Conservation (phyloP, 2,797 vertebrate genomes). For the Alauda arvensis region DNA sequence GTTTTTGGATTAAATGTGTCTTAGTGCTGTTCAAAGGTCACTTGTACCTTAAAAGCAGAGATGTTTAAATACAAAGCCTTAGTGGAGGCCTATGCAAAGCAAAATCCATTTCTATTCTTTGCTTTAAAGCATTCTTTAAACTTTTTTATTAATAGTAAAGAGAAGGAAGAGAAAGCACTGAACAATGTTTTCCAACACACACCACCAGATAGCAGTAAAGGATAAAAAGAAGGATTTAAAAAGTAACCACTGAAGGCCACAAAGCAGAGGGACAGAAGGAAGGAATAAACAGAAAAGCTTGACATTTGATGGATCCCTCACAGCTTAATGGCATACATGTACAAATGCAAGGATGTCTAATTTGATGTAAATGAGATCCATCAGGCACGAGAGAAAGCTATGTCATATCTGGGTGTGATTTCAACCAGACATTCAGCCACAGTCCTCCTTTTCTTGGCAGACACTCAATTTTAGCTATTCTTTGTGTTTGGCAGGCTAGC, state of each 20-base stretch:
- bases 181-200: neutral
- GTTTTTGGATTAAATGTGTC: neutral
- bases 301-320: neutral
- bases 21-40: neutral
- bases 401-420: neutral
- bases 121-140: neutral
- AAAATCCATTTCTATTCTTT: neutral
- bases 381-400: neutral
- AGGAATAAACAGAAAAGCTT: neutral
- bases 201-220: slow-evolving; percentile 53
- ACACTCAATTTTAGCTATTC: neutral
- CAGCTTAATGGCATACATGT: neutral
- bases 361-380: neutral
- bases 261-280: neutral
- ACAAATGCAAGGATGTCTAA: neutral
- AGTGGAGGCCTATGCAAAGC: neutral
- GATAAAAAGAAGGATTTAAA: neutral
- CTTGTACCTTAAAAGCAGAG: neutral
- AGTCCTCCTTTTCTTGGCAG: neutral
- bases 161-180: neutral
- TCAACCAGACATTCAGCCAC: neutral
- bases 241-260: neutral
- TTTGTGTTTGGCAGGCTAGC: neutral
- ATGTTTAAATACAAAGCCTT: neutral
- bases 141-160: neutral